These are phyloP conservation scores for Nerophis ophidion DNA, from an alignment of 2,113 vertebrate genomes.

Conservation along the genomic window DNA sequence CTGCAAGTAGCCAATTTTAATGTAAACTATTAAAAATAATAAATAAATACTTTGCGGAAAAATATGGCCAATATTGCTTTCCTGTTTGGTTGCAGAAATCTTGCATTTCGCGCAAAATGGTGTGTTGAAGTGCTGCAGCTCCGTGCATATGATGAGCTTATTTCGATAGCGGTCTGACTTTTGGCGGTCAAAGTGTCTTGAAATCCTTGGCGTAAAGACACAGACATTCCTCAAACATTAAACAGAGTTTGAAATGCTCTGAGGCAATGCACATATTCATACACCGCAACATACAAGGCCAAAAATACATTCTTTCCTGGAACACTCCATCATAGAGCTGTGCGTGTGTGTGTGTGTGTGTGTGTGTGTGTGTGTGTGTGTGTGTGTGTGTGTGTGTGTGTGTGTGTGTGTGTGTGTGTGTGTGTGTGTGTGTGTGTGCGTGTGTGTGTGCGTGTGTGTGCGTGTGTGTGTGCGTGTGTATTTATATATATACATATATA, in stretches of 20 bases:
- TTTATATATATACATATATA: too few species aligned
- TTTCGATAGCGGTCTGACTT: neutral
- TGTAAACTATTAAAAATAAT: too few species aligned
- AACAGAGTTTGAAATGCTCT: conserved; percentile 27
- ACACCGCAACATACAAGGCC: conserved; percentile 25
- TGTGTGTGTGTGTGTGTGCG: too few species aligned
- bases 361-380: too few species aligned
- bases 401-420: too few species aligned
- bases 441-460: too few species aligned
- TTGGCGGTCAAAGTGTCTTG: conserved; percentile 11
- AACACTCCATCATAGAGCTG: conserved; percentile 16
- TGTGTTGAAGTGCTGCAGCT: neutral
- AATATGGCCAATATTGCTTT: too few species aligned
- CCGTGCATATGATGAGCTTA: neutral
- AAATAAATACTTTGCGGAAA: too few species aligned
- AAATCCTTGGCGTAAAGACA: conserved; percentile 25
- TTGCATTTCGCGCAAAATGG: neutral
- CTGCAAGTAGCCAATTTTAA: too few species aligned
- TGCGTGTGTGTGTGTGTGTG: too few species aligned
- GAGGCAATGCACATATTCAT: conserved; percentile 18
- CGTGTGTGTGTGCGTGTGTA: too few species aligned
- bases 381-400: too few species aligned
- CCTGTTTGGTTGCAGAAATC: neutral
- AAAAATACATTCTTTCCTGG: conserved; percentile 27
- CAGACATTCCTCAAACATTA: conserved; percentile 15